Evolutionary conservation across 2,888 invertebrate genomes (phyloP), one percentile per base, ranked within the genome.

Genomic region (Nephrocerus scutellatus): DNA sequence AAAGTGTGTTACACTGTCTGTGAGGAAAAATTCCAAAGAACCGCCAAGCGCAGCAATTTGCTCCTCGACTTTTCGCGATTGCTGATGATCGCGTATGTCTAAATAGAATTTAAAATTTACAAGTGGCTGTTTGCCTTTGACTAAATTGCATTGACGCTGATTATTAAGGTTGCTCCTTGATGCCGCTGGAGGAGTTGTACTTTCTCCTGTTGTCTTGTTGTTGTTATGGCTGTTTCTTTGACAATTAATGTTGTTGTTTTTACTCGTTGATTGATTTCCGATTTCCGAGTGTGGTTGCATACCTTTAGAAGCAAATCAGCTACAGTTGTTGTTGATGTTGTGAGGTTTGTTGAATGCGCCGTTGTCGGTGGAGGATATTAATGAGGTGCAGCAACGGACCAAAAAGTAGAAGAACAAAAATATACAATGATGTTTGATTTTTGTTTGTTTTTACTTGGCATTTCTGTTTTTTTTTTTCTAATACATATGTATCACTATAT

Each of bases 61-160:
- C 48, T 73, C 71, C 56, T 83, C 82, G 67, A 84, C 67, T 51
- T 77, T 79, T 56, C 73, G 71, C 45, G 77, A 72, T 39, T 77
- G 66, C 52, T 73, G 74, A 71, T 79, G 76, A 57, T 80, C 83
- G 70, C 81, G 79, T 55, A 84, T 75, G 62, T 84, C 82, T 74
- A 84, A 74, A 67, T 82, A 84, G 71, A 84, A 83, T 62, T 75
- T 78, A 59, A 79, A 80, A 65, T 78, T 76, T 55, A 74, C 74
- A 62, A 83, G 62, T 33, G 77, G 76, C 58, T 74, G 75, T 39
- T 68, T 65, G 50, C 71, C 68, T 54, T 71, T 74, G 50, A 70
- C 59, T 51, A 67, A 55, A 57, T 52, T 52, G 41, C 53, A 51
- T 44, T 49, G 50, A 30, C 39, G 53, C 47, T 49, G 41, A 24